phyloP scores from a whole-genome alignment of 2,888 invertebrate genomes.

The Volucella zonaria region DNA sequence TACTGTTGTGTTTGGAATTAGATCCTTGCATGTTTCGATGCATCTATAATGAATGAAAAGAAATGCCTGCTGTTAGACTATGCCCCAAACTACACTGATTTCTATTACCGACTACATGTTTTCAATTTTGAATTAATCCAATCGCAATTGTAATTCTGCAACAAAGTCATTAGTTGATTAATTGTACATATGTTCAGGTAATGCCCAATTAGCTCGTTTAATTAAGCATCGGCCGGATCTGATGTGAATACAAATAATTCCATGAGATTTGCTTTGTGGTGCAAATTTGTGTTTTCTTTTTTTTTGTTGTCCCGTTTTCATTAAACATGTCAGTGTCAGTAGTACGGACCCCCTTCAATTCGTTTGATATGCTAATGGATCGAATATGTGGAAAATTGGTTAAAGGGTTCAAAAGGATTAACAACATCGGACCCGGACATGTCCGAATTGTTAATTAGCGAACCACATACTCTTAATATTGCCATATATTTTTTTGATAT shows the following conservation, averaged over 20 bases:
- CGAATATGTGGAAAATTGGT: conserved; percentile 56
- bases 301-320: conserved; percentile 1
- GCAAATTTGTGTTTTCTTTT: not conserved
- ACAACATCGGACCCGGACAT: not conserved
- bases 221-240: conserved; percentile 1
- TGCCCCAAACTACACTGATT: too few relatives aligned
- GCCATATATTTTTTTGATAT: conserved; percentile 15
- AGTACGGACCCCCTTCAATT: not conserved
- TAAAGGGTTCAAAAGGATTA: conserved; percentile 55
- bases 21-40: too few relatives aligned
- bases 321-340: not conserved
- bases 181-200: not conserved
- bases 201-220: conserved; percentile 23
- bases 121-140: too few relatives aligned
- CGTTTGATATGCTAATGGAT: conserved; percentile 57
- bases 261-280: not conserved
- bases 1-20: too few relatives aligned
- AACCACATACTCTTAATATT: conserved; percentile 16
- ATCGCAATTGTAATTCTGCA: too few relatives aligned
- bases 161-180: too few relatives aligned
- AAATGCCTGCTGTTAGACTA: too few relatives aligned
- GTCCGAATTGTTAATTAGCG: conserved; percentile 57
- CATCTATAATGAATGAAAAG: too few relatives aligned
- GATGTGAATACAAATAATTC: not conserved
- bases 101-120: too few relatives aligned